A percentile compares a stretch with the other conserved stretches of the same genome.
Conservation (phyloP, 2,888 invertebrate genomes). For the Eucera pruinosa region DNA sequence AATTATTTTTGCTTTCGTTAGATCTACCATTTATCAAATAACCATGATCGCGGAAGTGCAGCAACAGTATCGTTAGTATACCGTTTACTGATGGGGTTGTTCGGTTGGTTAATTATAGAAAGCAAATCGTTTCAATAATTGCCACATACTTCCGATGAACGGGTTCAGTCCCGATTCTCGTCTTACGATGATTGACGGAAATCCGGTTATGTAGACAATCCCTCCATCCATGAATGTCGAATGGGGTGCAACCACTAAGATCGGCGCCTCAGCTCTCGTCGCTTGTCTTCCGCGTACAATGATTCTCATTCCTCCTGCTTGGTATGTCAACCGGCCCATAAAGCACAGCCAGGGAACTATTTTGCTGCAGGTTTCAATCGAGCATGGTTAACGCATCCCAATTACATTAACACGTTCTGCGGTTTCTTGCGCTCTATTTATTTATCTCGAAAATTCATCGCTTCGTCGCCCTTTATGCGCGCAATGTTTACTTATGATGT, state of each 20-base stretch:
- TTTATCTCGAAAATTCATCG: not conserved
- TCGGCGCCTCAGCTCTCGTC: slow-evolving; percentile 91
- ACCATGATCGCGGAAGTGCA: not conserved
- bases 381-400: slow-evolving; percentile 55
- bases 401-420: slow-evolving; percentile 3
- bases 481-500: not conserved
- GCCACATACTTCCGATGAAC: slow-evolving; percentile 93
- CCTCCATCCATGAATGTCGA: slow-evolving; percentile 95
- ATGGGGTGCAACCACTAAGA: slow-evolving; percentile 94
- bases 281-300: slow-evolving; percentile 91
- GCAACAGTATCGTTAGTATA: slow-evolving; percentile 17
- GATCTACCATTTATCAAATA: not conserved
- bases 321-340: slow-evolving; percentile 90
- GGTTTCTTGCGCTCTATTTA: slow-evolving; percentile 1
- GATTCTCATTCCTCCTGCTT: slow-evolving; percentile 92
- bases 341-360: slow-evolving; percentile 88
- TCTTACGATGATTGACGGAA: slow-evolving; percentile 93
- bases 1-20: not conserved
- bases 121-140: slow-evolving; percentile 54
- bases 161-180: slow-evolving; percentile 92
- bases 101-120: slow-evolving; percentile 14
- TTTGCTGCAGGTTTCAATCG: slow-evolving; percentile 80
- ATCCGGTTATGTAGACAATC: slow-evolving; percentile 92
- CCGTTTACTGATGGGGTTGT: not conserved
- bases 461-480: not conserved